A percentile compares a stretch with the other conserved stretches of the same genome.
Conservation (phyloP, 1,140 invertebrate genomes). For the Apis laboriosa region DNA sequence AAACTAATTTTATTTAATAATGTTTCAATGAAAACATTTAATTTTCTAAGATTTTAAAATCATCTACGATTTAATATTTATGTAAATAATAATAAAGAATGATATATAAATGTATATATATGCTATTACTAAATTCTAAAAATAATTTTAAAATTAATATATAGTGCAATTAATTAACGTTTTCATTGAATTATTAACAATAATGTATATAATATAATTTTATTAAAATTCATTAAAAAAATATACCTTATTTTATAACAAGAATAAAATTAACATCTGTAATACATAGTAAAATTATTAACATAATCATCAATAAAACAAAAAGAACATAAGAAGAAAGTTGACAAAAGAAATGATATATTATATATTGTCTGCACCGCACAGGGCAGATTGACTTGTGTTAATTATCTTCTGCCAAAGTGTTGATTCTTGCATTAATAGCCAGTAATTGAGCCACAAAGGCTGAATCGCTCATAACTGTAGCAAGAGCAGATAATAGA, state of each 20-base stretch:
- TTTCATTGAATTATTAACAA: constrained; percentile 35
- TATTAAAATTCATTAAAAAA: constrained; percentile 20
- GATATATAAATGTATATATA: not conserved
- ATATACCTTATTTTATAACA: constrained; percentile 20
- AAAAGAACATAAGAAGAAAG: constrained; percentile 74
- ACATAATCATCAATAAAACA: constrained; percentile 37
- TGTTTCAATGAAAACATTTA: constrained; percentile 14
- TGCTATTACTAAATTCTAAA: not conserved
- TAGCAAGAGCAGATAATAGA: constrained; percentile 84
- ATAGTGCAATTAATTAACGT: constrained; percentile 12
- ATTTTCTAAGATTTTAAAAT: not conserved
- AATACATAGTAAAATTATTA: constrained; percentile 50
- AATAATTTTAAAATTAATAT: not conserved
- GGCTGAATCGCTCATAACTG: constrained; percentile 86
- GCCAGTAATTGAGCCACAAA: constrained; percentile 87
- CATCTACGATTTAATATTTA: constrained; percentile 3
- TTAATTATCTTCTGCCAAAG: constrained; percentile 89
- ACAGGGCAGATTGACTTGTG: constrained; percentile 64
- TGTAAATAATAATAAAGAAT: constrained; percentile 13
- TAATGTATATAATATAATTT: constrained; percentile 21
- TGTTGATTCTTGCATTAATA: constrained; percentile 88
- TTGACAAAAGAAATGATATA: constrained; percentile 71
- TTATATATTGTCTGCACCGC: constrained; percentile 60
- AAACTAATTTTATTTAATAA: constrained; percentile 8
- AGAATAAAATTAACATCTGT: constrained; percentile 35